Evolutionary conservation across 2,113 vertebrate species (phyloP).

Genomic region (Gavia stellata): DNA sequence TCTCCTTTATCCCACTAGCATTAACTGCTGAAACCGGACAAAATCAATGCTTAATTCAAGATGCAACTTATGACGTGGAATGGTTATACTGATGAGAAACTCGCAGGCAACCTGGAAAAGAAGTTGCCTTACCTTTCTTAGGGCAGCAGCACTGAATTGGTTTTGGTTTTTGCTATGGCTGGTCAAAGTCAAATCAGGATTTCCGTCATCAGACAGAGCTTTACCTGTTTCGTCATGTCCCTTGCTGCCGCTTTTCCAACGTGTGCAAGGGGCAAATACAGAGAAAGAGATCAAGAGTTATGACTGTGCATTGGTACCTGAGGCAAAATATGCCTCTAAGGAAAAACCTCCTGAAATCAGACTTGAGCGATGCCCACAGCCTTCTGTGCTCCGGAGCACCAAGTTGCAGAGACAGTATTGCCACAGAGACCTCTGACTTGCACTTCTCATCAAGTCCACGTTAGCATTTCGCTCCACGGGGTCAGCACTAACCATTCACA

Average conservation of each 20-base stretch:
- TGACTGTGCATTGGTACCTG: fast-evolving
- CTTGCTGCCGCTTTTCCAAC: background rate
- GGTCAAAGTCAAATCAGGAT: background rate
- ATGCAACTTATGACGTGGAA: fast-evolving
- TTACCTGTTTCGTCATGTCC: background rate
- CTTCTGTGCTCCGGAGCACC: background rate
- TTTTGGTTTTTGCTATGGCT: background rate
- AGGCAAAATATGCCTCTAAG: background rate
- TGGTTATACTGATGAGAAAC: background rate
- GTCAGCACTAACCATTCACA: background rate
- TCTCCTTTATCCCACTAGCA: background rate
- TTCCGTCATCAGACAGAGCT: background rate
- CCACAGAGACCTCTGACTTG: background rate
- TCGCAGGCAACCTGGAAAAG: background rate
- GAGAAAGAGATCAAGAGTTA: background rate
- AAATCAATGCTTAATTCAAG: background rate
- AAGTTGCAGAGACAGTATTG: background rate
- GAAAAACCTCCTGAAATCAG: background rate
- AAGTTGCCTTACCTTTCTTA: background rate
- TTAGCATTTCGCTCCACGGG: background rate
- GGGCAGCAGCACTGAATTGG: background rate
- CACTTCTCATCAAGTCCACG: fast-evolving
- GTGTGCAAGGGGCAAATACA: background rate
- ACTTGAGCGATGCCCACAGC: background rate
- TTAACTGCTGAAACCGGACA: background rate